Conservation (phyloP, 2,888 invertebrate genomes). For the Nysson spinosus region DNA sequence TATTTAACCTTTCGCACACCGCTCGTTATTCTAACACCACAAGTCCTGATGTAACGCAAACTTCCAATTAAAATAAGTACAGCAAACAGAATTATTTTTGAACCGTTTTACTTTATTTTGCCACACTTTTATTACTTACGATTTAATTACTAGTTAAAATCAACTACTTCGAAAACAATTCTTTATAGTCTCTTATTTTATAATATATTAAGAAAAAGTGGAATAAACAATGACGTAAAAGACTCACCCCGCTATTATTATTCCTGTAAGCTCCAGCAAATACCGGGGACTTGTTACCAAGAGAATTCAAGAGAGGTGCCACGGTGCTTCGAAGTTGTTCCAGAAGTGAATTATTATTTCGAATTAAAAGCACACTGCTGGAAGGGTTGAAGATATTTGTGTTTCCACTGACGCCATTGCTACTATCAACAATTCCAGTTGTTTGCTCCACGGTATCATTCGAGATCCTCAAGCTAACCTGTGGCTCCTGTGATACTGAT, state of each 20-base stretch:
- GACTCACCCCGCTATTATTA: conserved; percentile 67
- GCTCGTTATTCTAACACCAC: too few relatives aligned
- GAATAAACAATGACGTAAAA: not conserved
- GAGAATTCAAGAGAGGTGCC: conserved; percentile 69
- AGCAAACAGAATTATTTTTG: too few relatives aligned
- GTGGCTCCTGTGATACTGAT: conserved; percentile 67
- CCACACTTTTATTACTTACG: too few relatives aligned
- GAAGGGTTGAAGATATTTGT: conserved; percentile 73
- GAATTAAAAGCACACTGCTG: conserved; percentile 60
- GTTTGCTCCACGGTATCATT: conserved; percentile 36
- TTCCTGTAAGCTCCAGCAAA: conserved; percentile 69
- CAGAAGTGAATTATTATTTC: conserved; percentile 65
- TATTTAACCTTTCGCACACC: too few relatives aligned
- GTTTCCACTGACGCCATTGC: conserved; percentile 64
- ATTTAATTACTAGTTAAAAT: too few relatives aligned
- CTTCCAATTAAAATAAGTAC: too few relatives aligned
- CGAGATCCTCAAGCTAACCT: conserved; percentile 57
- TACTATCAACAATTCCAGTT: conserved; percentile 52
- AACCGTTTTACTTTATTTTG: too few relatives aligned
- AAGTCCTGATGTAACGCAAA: not conserved
- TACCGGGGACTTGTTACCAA: conserved; percentile 70
- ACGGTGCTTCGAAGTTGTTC: conserved; percentile 74
- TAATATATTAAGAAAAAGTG: not conserved
- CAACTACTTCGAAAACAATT: too few relatives aligned
- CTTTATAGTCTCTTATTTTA: too few relatives aligned